Evolutionary conservation across 2,797 vertebrate species (phyloP).

Genomic region (Poecilia velifera): DNA sequence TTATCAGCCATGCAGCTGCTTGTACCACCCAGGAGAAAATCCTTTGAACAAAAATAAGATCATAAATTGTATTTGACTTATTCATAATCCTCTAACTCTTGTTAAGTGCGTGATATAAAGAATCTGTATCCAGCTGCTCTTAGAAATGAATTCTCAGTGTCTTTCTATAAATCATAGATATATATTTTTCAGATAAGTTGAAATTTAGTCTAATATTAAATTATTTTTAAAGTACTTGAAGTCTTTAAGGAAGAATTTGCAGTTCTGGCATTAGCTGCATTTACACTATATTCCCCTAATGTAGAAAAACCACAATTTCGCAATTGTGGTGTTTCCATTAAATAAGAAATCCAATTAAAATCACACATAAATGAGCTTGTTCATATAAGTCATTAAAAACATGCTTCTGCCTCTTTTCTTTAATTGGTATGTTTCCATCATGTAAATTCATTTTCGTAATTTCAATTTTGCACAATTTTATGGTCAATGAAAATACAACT

Average conservation of each 20-base stretch:
- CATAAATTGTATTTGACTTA: neutral
- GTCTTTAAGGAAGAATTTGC: neutral
- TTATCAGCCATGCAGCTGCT: neutral
- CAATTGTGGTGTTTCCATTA: too few species aligned
- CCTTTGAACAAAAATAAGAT: slow-evolving; percentile 1
- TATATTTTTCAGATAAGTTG: neutral
- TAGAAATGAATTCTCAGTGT: neutral
- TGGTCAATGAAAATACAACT: too few species aligned
- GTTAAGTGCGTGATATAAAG: neutral
- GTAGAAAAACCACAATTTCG: too few species aligned
- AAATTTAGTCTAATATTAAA: neutral
- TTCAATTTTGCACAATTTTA: too few species aligned
- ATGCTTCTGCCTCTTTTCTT: too few species aligned
- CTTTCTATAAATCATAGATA: neutral
- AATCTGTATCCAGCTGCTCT: neutral
- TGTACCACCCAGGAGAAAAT: neutral
- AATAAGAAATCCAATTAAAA: too few species aligned
- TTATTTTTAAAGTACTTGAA: neutral
- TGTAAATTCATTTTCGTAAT: too few species aligned
- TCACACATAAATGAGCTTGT: too few species aligned
- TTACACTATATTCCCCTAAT: too few species aligned
- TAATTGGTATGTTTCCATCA: too few species aligned
- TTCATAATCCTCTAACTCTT: neutral
- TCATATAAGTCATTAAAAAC: too few species aligned
- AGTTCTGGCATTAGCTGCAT: too few species aligned